Evolutionary conservation across 1,140 invertebrate genomes (phyloP).

Genomic region (Drosophila punjabiensis): DNA sequence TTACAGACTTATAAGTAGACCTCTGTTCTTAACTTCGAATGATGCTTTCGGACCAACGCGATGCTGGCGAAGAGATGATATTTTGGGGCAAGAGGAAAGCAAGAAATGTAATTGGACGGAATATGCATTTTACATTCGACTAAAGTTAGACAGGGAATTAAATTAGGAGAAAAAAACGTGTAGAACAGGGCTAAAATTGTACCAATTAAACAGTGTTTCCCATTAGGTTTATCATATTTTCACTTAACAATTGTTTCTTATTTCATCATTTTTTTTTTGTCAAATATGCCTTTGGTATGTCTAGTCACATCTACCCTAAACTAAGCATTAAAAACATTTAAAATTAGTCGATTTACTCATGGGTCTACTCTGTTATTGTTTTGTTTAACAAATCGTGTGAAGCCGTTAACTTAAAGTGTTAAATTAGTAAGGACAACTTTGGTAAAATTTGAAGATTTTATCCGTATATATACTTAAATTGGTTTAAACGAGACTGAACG

Average conservation of each 20-base stretch:
- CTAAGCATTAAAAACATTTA: slow-evolving; percentile 69
- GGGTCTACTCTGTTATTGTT: slow-evolving; percentile 44
- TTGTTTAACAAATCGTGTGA: slow-evolving; percentile 65
- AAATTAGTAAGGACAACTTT: slow-evolving; percentile 85
- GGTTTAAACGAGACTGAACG: slow-evolving; percentile 49
- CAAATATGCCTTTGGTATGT: slow-evolving; percentile 84
- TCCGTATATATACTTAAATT: slow-evolving; percentile 58
- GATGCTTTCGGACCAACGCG: slow-evolving; percentile 32
- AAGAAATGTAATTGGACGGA: slow-evolving; percentile 84
- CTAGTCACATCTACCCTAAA: slow-evolving; percentile 76
- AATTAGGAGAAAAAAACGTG: slow-evolving; percentile 32
- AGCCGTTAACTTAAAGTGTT: slow-evolving; percentile 65
- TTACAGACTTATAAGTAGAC: slow-evolving; percentile 55
- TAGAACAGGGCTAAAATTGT: slow-evolving; percentile 28
- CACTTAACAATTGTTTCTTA: slow-evolving; percentile 43
- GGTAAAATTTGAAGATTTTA: slow-evolving; percentile 73
- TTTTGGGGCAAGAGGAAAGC: slow-evolving; percentile 72
- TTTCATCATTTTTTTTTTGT: slow-evolving; percentile 39
- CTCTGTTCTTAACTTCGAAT: slow-evolving; percentile 52
- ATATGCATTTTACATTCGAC: slow-evolving; percentile 80
- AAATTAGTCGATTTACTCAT: slow-evolving; percentile 50
- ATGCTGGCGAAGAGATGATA: slow-evolving; percentile 30
- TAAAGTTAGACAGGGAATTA: slow-evolving; percentile 64
- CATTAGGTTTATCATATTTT: slow-evolving; percentile 45
- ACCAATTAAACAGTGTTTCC: slow-evolving; percentile 51